Percentiles rank a stretch among this genome's conserved stretches.
phyloP scores from a whole-genome alignment of 2,113 vertebrate genomes.

The Syngnathus scovelli region DNA sequence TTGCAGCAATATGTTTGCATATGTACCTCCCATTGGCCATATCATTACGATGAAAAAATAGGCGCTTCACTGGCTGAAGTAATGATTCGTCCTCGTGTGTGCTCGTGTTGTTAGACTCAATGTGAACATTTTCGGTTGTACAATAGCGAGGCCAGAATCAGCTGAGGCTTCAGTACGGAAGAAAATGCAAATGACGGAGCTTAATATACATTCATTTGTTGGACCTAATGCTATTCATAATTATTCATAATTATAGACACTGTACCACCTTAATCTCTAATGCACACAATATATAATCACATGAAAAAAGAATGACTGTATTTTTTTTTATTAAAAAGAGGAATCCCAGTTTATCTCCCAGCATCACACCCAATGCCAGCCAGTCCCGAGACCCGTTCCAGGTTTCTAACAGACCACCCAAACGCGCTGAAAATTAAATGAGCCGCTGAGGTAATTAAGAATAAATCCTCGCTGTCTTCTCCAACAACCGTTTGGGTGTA shows the following conservation, averaged over 20 bases:
- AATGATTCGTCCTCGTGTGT: slow-evolving; percentile 19
- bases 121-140: slow-evolving; percentile 1
- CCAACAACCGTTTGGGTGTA: slow-evolving; percentile 12
- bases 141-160: background rate
- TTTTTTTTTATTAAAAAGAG: slow-evolving; percentile 31
- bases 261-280: background rate
- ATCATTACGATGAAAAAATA: slow-evolving; percentile 11
- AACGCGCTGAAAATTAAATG: slow-evolving; percentile 67
- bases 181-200: no score
- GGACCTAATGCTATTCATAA: background rate
- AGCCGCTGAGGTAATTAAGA: slow-evolving; percentile 56
- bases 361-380: slow-evolving; percentile 71
- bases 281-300: background rate
- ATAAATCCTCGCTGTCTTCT: slow-evolving; percentile 49
- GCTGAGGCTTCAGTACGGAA: background rate
- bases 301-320: slow-evolving; percentile 20
- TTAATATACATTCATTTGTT: no score
- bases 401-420: slow-evolving; percentile 60
- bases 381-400: slow-evolving; percentile 47
- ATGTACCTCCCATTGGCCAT: slow-evolving; percentile 1
- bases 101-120: slow-evolving; percentile 15
- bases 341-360: slow-evolving; percentile 59
- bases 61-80: slow-evolving; percentile 1
- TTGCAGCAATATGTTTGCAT: slow-evolving; percentile 7
- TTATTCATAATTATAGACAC: slow-evolving; percentile 12